phyloP scores from a whole-genome alignment of 2,888 invertebrate species.

The Hyposoter dolosus region DNA sequence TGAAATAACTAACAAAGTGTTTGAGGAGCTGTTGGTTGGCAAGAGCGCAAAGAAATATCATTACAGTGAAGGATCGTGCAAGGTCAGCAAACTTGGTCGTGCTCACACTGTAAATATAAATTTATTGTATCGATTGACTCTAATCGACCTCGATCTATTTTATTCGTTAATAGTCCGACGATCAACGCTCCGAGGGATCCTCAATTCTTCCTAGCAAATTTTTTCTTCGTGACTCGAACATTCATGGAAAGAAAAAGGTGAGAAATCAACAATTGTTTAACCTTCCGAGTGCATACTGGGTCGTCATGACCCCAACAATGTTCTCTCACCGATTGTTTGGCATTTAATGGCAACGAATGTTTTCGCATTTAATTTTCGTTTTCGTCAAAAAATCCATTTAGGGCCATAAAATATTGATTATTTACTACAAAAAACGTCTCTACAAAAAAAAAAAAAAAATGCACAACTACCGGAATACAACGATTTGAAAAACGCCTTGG shows the following conservation, averaged over 20 bases:
- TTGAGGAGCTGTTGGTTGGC: slow-evolving; percentile 90
- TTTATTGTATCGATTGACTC: slow-evolving; percentile 12
- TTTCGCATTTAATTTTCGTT: too few relatives aligned
- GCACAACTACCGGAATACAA: too few relatives aligned
- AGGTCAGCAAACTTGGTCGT: slow-evolving; percentile 74
- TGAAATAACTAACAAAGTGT: slow-evolving; percentile 92
- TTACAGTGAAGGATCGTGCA: slow-evolving; percentile 82
- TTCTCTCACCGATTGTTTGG: too few relatives aligned
- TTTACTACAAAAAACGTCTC: too few relatives aligned
- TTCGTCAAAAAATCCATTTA: too few relatives aligned
- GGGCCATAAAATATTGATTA: too few relatives aligned
- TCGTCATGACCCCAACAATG: too few relatives aligned
- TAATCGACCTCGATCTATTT: slow-evolving; percentile 34
- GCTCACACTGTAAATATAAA: not conserved
- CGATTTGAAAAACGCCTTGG: too few relatives aligned
- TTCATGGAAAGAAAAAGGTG: slow-evolving; percentile 84
- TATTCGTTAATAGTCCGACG: slow-evolving; percentile 87
- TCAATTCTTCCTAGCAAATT: slow-evolving; percentile 89
- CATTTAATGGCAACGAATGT: too few relatives aligned
- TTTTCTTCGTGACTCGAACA: slow-evolving; percentile 87
- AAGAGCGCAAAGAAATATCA: slow-evolving; percentile 82
- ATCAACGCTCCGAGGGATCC: slow-evolving; percentile 90
- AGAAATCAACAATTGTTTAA: slow-evolving; percentile 23
- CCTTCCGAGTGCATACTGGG: too few relatives aligned
- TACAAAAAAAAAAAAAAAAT: too few relatives aligned